Percentiles rank a stretch among this genome's conserved stretches.
These are phyloP conservation scores for Diarsia brunnea DNA, from an alignment of 2,888 invertebrate genomes.

Conservation along the genomic window DNA sequence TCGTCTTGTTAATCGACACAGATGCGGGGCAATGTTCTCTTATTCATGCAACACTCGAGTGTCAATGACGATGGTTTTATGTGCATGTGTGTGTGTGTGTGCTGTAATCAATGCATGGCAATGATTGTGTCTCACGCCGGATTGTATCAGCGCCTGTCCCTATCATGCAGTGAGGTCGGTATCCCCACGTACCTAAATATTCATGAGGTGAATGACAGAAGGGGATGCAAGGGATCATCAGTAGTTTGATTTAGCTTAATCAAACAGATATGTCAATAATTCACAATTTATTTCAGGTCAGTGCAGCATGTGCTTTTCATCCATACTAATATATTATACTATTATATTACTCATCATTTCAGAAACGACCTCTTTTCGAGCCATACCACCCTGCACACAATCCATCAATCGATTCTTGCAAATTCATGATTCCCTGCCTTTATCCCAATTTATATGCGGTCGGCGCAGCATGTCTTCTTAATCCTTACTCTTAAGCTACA, in stretches of 20 bases:
- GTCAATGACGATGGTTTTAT: not conserved
- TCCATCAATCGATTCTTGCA: no score
- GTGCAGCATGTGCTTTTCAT: not conserved
- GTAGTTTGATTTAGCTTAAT: not conserved
- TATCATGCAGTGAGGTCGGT: not conserved
- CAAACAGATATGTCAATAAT: not conserved
- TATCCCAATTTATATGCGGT: no score
- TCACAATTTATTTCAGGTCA: not conserved
- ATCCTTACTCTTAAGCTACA: not conserved
- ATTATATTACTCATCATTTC: no score
- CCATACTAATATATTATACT: no score
- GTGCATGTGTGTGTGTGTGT: not conserved
- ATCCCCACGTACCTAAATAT: not conserved
- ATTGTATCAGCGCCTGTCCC: not conserved
- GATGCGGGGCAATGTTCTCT: not conserved
- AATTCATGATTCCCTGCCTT: no score
- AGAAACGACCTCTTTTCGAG: no score
- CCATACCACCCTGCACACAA: no score
- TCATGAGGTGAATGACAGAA: not conserved
- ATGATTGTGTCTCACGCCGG: constrained; percentile 10
- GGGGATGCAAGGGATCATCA: not conserved
- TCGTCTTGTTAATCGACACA: constrained; percentile 12
- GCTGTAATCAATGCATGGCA: constrained; percentile 23
- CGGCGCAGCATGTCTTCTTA: no score
- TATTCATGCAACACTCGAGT: constrained; percentile 8